Conservation (phyloP, 2,113 vertebrate species). For the Pithys albifrons region DNA sequence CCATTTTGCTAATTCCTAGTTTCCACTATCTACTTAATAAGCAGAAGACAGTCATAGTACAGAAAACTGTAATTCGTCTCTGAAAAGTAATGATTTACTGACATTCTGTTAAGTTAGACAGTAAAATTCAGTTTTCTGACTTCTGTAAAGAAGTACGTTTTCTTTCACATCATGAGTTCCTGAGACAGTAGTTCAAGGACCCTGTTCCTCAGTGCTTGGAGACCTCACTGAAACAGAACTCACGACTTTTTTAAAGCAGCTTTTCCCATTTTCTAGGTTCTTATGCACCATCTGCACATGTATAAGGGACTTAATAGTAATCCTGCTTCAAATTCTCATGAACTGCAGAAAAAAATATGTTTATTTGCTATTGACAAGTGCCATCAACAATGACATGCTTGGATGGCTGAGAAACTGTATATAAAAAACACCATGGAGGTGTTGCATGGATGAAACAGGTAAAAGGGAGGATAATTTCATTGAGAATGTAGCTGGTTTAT, state of each 20-base stretch:
- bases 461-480: not conserved
- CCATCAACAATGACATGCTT: not conserved
- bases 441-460: not conserved
- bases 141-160: not conserved
- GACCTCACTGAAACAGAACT: not conserved
- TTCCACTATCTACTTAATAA: not conserved
- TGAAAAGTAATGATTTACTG: not conserved
- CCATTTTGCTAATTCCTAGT: not conserved
- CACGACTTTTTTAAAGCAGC: not conserved
- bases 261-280: not conserved
- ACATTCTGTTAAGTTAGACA: not conserved
- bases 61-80: not conserved
- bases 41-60: not conserved
- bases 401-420: not conserved
- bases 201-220: not conserved
- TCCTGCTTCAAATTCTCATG: not conserved
- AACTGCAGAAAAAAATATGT: not conserved
- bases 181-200: not conserved
- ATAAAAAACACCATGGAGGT: not conserved
- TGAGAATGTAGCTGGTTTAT: not conserved
- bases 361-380: not conserved
- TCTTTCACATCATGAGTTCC: not conserved
- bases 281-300: not conserved
- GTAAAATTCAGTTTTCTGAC: not conserved
- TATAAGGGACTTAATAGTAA: not conserved